Percentiles rank a stretch among this genome's conserved stretches.
Evolutionary conservation across 1,140 invertebrate species (phyloP).

Genomic region (Ladona fulva): DNA sequence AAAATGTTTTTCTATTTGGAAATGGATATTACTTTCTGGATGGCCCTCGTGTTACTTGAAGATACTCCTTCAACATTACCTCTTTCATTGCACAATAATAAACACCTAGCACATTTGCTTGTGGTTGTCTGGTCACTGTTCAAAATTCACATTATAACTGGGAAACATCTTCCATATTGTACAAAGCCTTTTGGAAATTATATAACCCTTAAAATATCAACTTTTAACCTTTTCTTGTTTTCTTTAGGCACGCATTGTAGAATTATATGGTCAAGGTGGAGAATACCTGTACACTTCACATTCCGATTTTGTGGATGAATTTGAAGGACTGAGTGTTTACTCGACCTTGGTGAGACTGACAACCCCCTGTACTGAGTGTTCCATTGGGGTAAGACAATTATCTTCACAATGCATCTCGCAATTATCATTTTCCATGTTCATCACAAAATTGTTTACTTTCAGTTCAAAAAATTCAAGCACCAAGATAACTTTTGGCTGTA

Average conservation of each 20-base stretch:
- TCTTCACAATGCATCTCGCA: neutral
- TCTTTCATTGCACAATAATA: too few species aligned
- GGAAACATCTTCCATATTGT: too few species aligned
- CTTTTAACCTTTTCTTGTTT: neutral
- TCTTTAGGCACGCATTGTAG: constrained; percentile 27
- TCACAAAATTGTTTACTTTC: constrained; percentile 24
- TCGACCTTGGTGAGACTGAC: constrained; percentile 31
- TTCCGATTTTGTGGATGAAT: constrained; percentile 38
- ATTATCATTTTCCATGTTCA: constrained; percentile 10
- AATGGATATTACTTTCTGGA: too few species aligned
- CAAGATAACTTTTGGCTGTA: constrained; percentile 37
- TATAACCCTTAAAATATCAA: too few species aligned
- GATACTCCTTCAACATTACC: too few species aligned
- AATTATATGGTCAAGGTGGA: constrained; percentile 39
- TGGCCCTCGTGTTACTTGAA: too few species aligned
- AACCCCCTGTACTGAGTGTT: constrained; percentile 34
- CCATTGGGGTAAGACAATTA: constrained; percentile 34
- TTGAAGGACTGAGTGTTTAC: constrained; percentile 34
- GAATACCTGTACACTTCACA: constrained; percentile 36
- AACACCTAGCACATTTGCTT: too few species aligned
- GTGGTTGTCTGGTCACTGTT: too few species aligned
- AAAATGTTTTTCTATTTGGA: too few species aligned
- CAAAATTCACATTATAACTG: too few species aligned
- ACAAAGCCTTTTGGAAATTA: too few species aligned
- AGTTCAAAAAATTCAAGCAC: constrained; percentile 38